Evolutionary conservation across 2,113 vertebrate genomes (phyloP).

Genomic region (Rhabdomys dilectus): DNA sequence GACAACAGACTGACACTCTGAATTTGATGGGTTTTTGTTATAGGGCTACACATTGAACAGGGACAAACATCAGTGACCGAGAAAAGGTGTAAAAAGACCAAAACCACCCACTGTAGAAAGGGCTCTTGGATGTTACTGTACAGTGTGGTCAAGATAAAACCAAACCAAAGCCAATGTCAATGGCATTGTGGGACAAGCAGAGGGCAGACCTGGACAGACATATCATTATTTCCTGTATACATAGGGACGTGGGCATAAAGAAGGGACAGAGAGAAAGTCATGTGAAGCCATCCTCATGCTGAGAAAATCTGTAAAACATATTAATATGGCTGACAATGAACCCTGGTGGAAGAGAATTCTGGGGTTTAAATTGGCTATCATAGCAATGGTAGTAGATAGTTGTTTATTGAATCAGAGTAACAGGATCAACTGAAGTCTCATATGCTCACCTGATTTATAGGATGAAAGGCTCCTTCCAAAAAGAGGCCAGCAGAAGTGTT

Average conservation of each 20-base stretch:
- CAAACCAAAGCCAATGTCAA: slow-evolving; percentile 59
- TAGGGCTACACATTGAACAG: slow-evolving; percentile 86
- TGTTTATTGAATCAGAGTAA: slow-evolving; percentile 5
- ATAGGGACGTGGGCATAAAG: neutral
- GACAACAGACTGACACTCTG: slow-evolving; percentile 87
- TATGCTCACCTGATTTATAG: neutral
- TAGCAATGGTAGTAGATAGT: slow-evolving; percentile 78
- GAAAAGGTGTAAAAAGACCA: slow-evolving; percentile 91
- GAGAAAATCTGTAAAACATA: slow-evolving; percentile 79
- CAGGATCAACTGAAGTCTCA: neutral
- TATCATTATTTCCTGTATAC: slow-evolving; percentile 59
- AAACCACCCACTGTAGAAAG: slow-evolving; percentile 89
- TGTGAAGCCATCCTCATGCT: slow-evolving; percentile 82
- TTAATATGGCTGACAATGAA: slow-evolving; percentile 72
- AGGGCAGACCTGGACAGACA: slow-evolving; percentile 75
- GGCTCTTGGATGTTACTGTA: slow-evolving; percentile 85
- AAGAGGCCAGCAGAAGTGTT: neutral
- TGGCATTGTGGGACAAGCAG: slow-evolving; percentile 71
- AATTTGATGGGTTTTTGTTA: slow-evolving; percentile 84
- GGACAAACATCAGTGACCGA: slow-evolving; percentile 86
- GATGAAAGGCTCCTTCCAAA: slow-evolving; percentile 4
- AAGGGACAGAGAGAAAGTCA: slow-evolving; percentile 74
- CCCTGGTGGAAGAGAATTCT: slow-evolving; percentile 76
- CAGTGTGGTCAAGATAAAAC: slow-evolving; percentile 82
- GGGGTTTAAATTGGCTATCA: slow-evolving; percentile 78